These are phyloP conservation scores for Dicyrtoma fusca DNA, from an alignment of 2,888 invertebrate genomes.

Conservation along the genomic window DNA sequence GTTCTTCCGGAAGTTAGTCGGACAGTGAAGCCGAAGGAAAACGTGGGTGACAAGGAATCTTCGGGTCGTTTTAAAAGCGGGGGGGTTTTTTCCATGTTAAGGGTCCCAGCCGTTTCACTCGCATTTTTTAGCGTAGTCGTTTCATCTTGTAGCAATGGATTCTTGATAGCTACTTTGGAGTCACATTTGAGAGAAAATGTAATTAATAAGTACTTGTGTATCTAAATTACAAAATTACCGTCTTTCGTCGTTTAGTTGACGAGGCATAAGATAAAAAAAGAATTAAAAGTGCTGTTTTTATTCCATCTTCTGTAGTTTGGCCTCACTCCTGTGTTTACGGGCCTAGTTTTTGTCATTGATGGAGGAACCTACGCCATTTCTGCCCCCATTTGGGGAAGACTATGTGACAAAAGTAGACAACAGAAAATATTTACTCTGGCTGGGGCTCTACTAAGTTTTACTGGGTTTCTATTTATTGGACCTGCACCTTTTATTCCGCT, in stretches of 20 bases:
- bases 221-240: too few relatives aligned
- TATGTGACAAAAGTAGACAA: conserved; percentile 72
- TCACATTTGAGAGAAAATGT: conserved; percentile 64
- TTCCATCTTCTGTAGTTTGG: conserved; percentile 51
- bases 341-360: conserved; percentile 70
- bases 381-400: conserved; percentile 73
- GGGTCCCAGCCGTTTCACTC: conserved; percentile 59
- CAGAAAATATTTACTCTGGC: conserved; percentile 72
- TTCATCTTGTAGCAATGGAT: conserved; percentile 61
- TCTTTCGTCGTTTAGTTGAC: too few relatives aligned
- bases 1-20: conserved; percentile 58
- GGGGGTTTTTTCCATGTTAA: conserved; percentile 31
- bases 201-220: neutral
- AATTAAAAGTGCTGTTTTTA: too few relatives aligned
- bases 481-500: conserved; percentile 76
- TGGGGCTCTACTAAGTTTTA: conserved; percentile 70
- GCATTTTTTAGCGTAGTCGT: conserved; percentile 59
- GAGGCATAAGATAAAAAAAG: too few relatives aligned
- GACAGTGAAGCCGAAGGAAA: too few relatives aligned
- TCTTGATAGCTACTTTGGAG: conserved; percentile 65
- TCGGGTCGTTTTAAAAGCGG: too few relatives aligned
- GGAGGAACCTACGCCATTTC: conserved; percentile 25
- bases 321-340: conserved; percentile 57
- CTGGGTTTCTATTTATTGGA: conserved; percentile 75
- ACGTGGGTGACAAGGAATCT: too few relatives aligned